Percentiles rank a stretch among this genome's conserved stretches.
Evolutionary conservation across 1,140 invertebrate genomes (phyloP).

Genomic region (Drosophila pachea): DNA sequence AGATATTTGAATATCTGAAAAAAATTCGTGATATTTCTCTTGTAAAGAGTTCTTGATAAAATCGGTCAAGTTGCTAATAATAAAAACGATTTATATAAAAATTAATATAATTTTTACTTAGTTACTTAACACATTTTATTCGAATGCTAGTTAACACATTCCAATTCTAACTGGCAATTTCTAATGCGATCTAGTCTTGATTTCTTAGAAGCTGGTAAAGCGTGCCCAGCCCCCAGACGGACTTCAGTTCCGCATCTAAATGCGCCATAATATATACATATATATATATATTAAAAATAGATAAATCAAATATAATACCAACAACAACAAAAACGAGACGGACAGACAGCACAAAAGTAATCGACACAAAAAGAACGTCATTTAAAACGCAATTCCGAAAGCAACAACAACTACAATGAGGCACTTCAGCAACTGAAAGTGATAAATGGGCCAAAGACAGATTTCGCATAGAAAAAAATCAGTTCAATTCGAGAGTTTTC

Average conservation of each 20-base stretch:
- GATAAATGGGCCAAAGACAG: constrained; percentile 11
- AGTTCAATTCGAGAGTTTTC: background rate
- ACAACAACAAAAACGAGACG: constrained; percentile 15
- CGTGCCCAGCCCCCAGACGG: background rate
- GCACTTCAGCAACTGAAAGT: constrained; percentile 21
- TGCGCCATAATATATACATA: background rate
- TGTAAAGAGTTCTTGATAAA: too few relatives aligned
- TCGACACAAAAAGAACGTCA: background rate
- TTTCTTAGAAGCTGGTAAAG: background rate
- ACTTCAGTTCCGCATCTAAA: constrained; percentile 8
- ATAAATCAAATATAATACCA: background rate
- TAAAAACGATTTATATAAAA: too few relatives aligned
- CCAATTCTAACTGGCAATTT: too few relatives aligned
- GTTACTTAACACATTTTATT: too few relatives aligned
- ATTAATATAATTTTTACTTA: too few relatives aligned
- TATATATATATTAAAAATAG: background rate
- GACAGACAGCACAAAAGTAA: constrained; percentile 15
- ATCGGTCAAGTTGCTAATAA: too few relatives aligned
- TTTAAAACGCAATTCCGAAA: constrained; percentile 37
- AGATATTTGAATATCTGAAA: background rate
- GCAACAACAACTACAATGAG: constrained; percentile 15
- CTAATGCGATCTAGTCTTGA: too few relatives aligned
- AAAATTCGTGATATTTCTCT: too few relatives aligned
- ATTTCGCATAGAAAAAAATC: background rate
- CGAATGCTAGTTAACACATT: too few relatives aligned